Conservation (phyloP, 2,888 invertebrate genomes). For the Pandemis cinnamomeana region DNA sequence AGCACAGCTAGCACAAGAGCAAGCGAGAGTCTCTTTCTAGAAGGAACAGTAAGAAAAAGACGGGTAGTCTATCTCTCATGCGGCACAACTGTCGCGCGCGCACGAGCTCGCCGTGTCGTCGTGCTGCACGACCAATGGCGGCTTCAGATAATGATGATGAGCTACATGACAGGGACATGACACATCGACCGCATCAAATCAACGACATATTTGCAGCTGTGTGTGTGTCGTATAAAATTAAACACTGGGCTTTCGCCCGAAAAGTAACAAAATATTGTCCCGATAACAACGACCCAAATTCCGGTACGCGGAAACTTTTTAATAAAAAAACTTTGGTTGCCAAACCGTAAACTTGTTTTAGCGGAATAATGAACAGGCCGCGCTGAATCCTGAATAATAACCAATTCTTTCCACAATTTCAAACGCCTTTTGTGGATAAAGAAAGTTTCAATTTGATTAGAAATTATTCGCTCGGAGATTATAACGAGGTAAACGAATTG, state of each 20-base stretch:
- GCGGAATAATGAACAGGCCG: slow-evolving; percentile 48
- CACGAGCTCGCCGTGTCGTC: no score
- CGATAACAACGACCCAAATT: slow-evolving; percentile 18
- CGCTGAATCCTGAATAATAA: slow-evolving; percentile 44
- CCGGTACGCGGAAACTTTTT: slow-evolving; percentile 24
- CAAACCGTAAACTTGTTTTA: slow-evolving; percentile 44
- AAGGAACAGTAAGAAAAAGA: no score
- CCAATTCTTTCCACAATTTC: slow-evolving; percentile 35
- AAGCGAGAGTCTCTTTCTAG: background rate
- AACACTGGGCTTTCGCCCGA: background rate
- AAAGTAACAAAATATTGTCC: background rate
- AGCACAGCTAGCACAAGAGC: no score
- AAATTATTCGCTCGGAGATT: slow-evolving; percentile 18
- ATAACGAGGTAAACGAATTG: background rate
- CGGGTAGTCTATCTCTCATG: no score
- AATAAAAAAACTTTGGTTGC: slow-evolving; percentile 43
- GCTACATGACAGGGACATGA: no score
- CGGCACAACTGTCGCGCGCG: no score
- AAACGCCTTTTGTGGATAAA: slow-evolving; percentile 28
- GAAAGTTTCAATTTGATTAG: slow-evolving; percentile 30
- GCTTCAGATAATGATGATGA: no score
- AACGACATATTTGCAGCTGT: no score
- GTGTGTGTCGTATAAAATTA: background rate
- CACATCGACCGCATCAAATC: no score
- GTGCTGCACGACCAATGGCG: no score